Percentiles rank a stretch among this genome's conserved stretches.
phyloP scores from a whole-genome alignment of 2,113 vertebrate genomes.

The Actenoides hombroni region DNA sequence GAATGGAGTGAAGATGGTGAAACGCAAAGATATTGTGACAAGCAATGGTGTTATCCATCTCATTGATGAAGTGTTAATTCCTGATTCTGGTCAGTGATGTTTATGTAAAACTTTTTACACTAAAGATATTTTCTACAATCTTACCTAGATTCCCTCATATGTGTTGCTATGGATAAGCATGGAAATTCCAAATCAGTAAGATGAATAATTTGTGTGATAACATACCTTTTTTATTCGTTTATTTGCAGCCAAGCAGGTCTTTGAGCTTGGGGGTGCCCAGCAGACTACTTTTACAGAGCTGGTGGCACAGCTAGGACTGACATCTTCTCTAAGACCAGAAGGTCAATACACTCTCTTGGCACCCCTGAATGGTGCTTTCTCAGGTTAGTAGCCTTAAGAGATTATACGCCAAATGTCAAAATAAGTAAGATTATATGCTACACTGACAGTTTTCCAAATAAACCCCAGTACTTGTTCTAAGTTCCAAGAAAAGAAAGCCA shows the following conservation, averaged over 20 bases:
- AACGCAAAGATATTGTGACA: slow-evolving; percentile 93
- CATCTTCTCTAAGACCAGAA: slow-evolving; percentile 78
- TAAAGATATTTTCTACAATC: neutral
- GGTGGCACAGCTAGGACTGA: slow-evolving; percentile 86
- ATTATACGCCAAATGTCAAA: neutral
- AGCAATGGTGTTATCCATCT: slow-evolving; percentile 94
- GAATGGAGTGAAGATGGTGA: slow-evolving; percentile 93
- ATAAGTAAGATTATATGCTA: neutral
- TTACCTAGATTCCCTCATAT: neutral
- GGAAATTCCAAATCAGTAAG: neutral
- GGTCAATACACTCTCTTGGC: slow-evolving; percentile 90
- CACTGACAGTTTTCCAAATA: neutral
- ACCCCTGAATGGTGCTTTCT: slow-evolving; percentile 88
- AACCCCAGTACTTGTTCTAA: neutral
- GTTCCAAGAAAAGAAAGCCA: neutral
- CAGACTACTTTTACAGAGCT: slow-evolving; percentile 89
- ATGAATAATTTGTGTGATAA: neutral
- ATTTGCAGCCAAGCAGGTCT: slow-evolving; percentile 90
- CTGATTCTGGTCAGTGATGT: slow-evolving; percentile 88
- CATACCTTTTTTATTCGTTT: neutral
- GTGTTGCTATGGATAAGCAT: neutral
- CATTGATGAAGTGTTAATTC: slow-evolving; percentile 90
- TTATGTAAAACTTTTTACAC: neutral
- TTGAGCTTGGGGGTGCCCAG: slow-evolving; percentile 85
- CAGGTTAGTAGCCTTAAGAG: slow-evolving; percentile 74